Percentiles rank a stretch among this genome's conserved stretches.
Evolutionary conservation across 2,797 vertebrate genomes (phyloP).

Genomic region (Hephaestus fuliginosus): DNA sequence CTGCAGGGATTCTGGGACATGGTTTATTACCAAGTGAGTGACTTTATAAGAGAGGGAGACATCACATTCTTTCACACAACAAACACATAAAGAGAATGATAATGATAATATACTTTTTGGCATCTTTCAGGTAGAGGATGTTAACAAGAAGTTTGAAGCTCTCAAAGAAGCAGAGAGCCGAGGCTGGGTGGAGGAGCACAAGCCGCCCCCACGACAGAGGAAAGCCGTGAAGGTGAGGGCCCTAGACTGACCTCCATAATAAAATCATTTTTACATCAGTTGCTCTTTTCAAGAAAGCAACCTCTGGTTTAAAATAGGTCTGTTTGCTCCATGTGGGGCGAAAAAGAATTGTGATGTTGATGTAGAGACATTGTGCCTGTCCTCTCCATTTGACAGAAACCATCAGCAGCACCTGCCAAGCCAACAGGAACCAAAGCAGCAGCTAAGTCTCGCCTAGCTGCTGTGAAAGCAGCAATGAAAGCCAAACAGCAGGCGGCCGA

Average conservation of each 20-base stretch:
- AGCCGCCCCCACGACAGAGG: constrained; percentile 75
- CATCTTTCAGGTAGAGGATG: constrained; percentile 89
- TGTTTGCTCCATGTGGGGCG: not conserved
- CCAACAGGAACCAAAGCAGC: constrained; percentile 78
- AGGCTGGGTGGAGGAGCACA: constrained; percentile 87
- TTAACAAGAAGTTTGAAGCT: constrained; percentile 90
- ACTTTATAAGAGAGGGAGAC: not conserved
- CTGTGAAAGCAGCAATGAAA: constrained; percentile 92
- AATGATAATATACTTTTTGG: not conserved
- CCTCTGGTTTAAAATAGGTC: not conserved
- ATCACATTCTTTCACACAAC: not conserved
- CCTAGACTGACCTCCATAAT: too few species aligned
- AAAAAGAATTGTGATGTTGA: not conserved
- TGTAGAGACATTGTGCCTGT: not conserved
- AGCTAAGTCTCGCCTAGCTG: constrained; percentile 89
- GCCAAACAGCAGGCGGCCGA: constrained; percentile 77
- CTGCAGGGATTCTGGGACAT: constrained; percentile 99
- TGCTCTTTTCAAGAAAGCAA: too few species aligned
- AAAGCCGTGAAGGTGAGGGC: constrained; percentile 86
- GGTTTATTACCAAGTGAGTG: constrained; percentile 92
- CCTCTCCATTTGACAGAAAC: constrained; percentile 74
- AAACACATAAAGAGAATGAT: not conserved
- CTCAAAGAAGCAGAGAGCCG: constrained; percentile 89
- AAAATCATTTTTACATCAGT: not conserved
- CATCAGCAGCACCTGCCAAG: constrained; percentile 61